A percentile compares a stretch with the other conserved stretches of the same genome.
These are phyloP conservation scores for Microctenopoma steveboyesi DNA, from an alignment of 2,797 vertebrate genomes.

Conservation along the genomic window DNA sequence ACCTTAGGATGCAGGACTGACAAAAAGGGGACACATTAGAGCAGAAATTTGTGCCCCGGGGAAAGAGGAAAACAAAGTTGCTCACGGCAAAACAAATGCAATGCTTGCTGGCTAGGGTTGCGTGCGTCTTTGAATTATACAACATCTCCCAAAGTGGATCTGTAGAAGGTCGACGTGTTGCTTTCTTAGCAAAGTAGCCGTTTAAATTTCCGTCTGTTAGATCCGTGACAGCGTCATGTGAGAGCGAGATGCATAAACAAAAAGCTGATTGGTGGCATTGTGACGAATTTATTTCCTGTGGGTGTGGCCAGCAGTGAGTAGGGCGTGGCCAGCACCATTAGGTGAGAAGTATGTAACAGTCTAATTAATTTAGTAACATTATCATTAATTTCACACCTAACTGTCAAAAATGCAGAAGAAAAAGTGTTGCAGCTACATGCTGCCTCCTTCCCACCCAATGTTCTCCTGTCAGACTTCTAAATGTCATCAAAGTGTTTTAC, in stretches of 20 bases:
- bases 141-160: conserved; percentile 65
- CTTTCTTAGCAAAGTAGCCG: conserved; percentile 3
- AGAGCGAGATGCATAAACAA: too few relatives aligned
- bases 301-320: background rate
- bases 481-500: too few relatives aligned
- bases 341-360: background rate
- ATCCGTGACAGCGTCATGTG: conserved; percentile 45
- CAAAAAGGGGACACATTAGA: conserved; percentile 69
- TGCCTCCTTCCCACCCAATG: too few relatives aligned
- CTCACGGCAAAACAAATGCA: conserved; percentile 66
- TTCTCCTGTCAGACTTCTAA: too few relatives aligned
- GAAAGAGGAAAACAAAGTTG: conserved; percentile 49
- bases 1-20: conserved; percentile 65
- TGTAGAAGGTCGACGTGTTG: conserved; percentile 61
- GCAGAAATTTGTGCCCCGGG: conserved; percentile 55
- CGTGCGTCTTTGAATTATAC: conserved; percentile 68
- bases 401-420: too few relatives aligned
- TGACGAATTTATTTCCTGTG: background rate
- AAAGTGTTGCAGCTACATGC: too few relatives aligned
- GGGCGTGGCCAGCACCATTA: too few relatives aligned
- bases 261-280: background rate
- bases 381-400: too few relatives aligned
- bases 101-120: conserved; percentile 51
- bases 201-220: conserved; percentile 14
- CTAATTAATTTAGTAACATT: too few relatives aligned